These are phyloP conservation scores for Halocynthia roretzi DNA, from an alignment of 23 tunicate genomes.

Conservation along the genomic window DNA sequence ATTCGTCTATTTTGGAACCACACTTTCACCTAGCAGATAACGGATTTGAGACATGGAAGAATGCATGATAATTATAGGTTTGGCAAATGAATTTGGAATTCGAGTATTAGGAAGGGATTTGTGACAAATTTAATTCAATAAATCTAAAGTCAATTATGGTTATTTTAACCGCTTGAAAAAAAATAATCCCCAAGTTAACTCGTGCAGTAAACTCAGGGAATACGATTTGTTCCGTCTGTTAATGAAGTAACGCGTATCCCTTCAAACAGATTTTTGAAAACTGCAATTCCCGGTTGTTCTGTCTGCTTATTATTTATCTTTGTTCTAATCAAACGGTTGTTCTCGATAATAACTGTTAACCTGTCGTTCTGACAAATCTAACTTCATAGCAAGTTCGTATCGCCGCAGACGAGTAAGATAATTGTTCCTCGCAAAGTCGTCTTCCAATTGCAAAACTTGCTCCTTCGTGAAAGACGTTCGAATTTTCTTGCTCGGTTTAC, in stretches of 20 bases:
- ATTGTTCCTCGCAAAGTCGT: constrained; percentile 56
- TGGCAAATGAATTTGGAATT: background rate
- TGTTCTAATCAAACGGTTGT: too few species aligned
- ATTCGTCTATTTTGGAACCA: constrained; percentile 92
- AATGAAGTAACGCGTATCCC: too few species aligned
- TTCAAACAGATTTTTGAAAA: too few species aligned
- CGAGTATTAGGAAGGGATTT: background rate
- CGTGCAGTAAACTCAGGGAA: too few species aligned
- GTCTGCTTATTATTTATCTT: too few species aligned
- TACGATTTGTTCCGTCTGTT: too few species aligned
- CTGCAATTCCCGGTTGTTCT: too few species aligned
- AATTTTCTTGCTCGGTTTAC: constrained; percentile 57
- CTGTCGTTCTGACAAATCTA: constrained; percentile 79
- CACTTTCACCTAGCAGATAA: constrained; percentile 60
- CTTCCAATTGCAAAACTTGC: constrained; percentile 75
- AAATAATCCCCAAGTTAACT: too few species aligned
- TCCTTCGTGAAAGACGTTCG: constrained; percentile 80
- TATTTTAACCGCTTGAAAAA: too few species aligned
- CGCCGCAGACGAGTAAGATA: constrained; percentile 72
- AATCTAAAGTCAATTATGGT: too few species aligned
- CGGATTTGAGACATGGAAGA: background rate
- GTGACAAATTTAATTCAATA: too few species aligned
- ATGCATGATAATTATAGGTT: background rate
- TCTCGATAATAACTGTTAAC: constrained; percentile 8
- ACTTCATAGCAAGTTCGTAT: constrained; percentile 74